Evolutionary conservation across 2,888 invertebrate species (phyloP), one percentile per base, ranked within the genome.

Genomic region (Acanthosoma haemorrhoidale): DNA sequence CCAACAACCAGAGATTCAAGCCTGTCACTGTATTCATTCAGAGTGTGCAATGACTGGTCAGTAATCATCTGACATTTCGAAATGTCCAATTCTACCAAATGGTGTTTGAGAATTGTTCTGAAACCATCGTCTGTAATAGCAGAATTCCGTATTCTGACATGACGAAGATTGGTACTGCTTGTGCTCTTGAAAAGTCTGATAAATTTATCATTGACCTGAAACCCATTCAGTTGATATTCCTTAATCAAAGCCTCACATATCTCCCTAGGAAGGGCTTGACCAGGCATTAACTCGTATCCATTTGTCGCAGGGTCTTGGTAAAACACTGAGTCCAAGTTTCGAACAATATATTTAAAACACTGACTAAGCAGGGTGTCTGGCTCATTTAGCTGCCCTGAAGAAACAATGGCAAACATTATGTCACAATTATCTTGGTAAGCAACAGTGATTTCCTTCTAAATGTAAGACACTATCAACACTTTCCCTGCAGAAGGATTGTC

Each of bases 101-200:
- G 86, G 80, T 94, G 94, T 63, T 84, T 84, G 79, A 91, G 81
- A 15, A 95, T 80, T 66, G 85, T 85, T 75, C 85, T 83, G 61
- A 94, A 80, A 70, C 91, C 89, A 72, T 84, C 82, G 78, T 91
- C 89, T 9, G 87, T 88, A 57, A 94, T 85, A 39, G 84, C 83
- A 25, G 90, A 87, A 77, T 90, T 87, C 66, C 87, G 83, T 74
- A 94, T 81, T 77, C 84, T 85, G 11, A 93, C 86, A 70, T 85
- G 82, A 76, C 87, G 86, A 59, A 94, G 80, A 69, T 88, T 84
- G 11, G 91, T 90, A 31, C 84, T 83, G 39, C 80, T 78, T n/a
- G 83, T 83, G 78, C 91, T 87, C 73, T 84, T 81, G 78, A 92
- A 92, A 75, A 92, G 82, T 75, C 86, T 84, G 11, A 91, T 85